Evolutionary conservation across 1,140 invertebrate genomes (phyloP), one percentile per base, ranked within the genome.

Genomic region (Babylonia areolata): DNA sequence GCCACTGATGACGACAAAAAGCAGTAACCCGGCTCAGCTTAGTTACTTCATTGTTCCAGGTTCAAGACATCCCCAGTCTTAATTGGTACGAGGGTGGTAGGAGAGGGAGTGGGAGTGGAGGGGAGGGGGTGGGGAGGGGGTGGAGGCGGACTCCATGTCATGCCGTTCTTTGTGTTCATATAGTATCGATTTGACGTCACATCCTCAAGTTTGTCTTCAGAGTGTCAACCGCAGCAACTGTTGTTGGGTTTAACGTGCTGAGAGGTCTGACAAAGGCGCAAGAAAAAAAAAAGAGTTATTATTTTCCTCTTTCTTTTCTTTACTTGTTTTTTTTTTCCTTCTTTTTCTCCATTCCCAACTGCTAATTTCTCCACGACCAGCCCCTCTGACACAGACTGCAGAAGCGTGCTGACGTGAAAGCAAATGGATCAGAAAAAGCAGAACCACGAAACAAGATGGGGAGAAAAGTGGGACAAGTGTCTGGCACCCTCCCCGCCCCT

Each of bases 241-340:
- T 64, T 77, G 75, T 77, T 77, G n/a, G n/a, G 40, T 77, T 77
- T 77, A 20, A 77, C 17, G 75, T 77, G 75, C 75, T 2, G 40
- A 77, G 75, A 77, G 20, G 28, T 6, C 35, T 6, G 15, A 77
- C 75, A 77, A 77, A 40, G 75, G 75, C 75, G 75, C 58, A 11
- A 12, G 0, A 64, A 3, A 28, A 64, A 64, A 64, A 23, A 64
- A 64, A 51, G 17, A 51, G 9, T 51, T 0, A 51, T 51, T n/a
- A n/a, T n/a, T n/a, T n/a, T n/a, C n/a, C n/a, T n/a, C n/a, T n/a
- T n/a, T 51, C 46, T 51, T 11, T 20, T 20, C 46, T 20, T 11
- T 20, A 6, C 46, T 20, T 20, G 20, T 51, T 35, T 35, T 11
- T 35, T 35, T 35, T 31, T 9, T 20, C 23, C 20, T 23, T 31